phyloP scores from a whole-genome alignment of 2,113 vertebrate genomes.

The Ancistrus triradiatus region DNA sequence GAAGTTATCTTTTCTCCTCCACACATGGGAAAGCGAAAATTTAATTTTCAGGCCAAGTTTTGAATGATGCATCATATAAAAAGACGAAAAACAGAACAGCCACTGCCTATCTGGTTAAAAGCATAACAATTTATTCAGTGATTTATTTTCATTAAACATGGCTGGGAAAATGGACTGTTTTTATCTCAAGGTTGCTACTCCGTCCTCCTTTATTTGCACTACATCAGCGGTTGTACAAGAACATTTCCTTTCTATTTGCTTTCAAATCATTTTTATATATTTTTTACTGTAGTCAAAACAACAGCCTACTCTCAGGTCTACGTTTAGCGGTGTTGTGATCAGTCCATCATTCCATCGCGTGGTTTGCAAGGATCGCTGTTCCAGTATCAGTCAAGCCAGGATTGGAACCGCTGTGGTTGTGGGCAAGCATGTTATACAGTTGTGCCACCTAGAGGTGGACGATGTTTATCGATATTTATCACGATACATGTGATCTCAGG shows the following conservation, averaged over 20 bases:
- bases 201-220: background rate
- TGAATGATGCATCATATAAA: constrained; percentile 22
- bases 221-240: background rate
- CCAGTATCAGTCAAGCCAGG: too few relatives aligned
- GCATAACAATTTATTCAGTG: constrained; percentile 24
- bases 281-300: background rate
- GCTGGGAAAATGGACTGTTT: background rate
- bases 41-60: constrained; percentile 35
- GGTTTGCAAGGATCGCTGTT: too few relatives aligned
- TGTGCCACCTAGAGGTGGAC: too few relatives aligned
- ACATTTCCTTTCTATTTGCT: background rate
- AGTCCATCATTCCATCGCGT: too few relatives aligned
- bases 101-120: constrained; percentile 13
- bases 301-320: background rate
- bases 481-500: too few relatives aligned
- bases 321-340: too few relatives aligned
- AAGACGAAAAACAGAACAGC: background rate
- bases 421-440: too few relatives aligned
- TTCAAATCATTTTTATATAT: background rate
- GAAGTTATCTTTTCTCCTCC: background rate
- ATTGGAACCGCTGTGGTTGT: too few relatives aligned
- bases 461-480: too few relatives aligned
- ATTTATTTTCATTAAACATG: constrained; percentile 35
- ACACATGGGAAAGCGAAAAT: constrained; percentile 22
- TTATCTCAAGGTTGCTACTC: background rate